phyloP scores from a whole-genome alignment of 2,797 vertebrate species.

The Pantherophis vulpinus region DNA sequence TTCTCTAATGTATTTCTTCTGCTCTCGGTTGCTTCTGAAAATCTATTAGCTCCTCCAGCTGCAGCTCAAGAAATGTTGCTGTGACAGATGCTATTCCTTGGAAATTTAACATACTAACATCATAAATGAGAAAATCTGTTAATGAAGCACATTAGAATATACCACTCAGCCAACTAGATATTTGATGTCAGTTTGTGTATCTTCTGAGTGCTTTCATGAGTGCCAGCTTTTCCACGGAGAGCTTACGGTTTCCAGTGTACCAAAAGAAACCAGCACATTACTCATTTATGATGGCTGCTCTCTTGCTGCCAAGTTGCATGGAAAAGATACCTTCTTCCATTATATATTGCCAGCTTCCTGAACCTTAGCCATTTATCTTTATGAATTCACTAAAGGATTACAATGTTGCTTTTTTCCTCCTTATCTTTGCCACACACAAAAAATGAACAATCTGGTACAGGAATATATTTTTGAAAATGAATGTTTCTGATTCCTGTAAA shows the following conservation, averaged over 20 bases:
- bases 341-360: neutral
- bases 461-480: neutral
- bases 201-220: neutral
- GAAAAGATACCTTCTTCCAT: slow-evolving; percentile 13
- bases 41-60: neutral
- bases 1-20: slow-evolving; percentile 43
- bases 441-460: neutral
- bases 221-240: slow-evolving; percentile 10
- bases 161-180: neutral
- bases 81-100: neutral
- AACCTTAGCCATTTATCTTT: neutral
- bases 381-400: neutral
- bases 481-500: neutral
- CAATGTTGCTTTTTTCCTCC: neutral
- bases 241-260: neutral
- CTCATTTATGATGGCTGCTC: slow-evolving; percentile 18
- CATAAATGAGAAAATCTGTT: slow-evolving; percentile 10
- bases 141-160: neutral
- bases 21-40: neutral
- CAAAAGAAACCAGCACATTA: slow-evolving; percentile 18
- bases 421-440: neutral
- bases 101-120: neutral
- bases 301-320: neutral
- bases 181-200: neutral
- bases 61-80: neutral